Evolutionary conservation across 2,797 vertebrate genomes (phyloP), one percentile per base, ranked within the genome.

Genomic region (Hirundo rustica): DNA sequence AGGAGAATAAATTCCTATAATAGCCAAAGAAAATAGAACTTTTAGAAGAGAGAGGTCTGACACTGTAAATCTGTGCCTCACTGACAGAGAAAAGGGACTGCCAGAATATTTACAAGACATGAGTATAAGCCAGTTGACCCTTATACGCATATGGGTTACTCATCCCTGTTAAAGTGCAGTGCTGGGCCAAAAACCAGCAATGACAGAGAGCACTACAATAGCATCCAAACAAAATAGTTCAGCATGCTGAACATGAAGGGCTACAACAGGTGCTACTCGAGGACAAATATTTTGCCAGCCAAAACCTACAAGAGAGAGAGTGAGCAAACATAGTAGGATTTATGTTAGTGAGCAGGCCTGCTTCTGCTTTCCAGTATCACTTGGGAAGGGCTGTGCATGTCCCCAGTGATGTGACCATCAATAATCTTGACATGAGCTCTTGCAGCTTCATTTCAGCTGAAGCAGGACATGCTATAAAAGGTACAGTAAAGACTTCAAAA

Each of bases 181-280:
- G 1, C 55, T 27, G 51, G 32, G 60, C 76, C 87, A 70, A 78
- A 67, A 60, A 85, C 1, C 64, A 74, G 80, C 64, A 44, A 13
- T 5, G 51, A 67, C 45, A 90, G 78, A 80, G 11, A 91, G 58
- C 23, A 51, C 47, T 67, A 91, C 86, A 85, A 93, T 42, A 89
- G 86, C 73, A 84, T 61, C 71, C 19, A 79, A 79, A 82, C 53
- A 85, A 70, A 72, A 81, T 2, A 89, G 57, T 55, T 74, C 47
- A 40, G 87, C 3, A 0, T n/a, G n/a, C 71, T 84, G 68, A 84
- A 65, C 55, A 16, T 70, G 48, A 93, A 86, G 70, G 30, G 64
- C 60, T 86, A 60, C 48, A 94, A 78, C 96, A 96, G 95, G 93
- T 96, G 96, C 83, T 92, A 68, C 53, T 45, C 0, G 10, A 94